Evolutionary conservation across 2,797 vertebrate genomes (phyloP).

Genomic region (Delichon dasypus): DNA sequence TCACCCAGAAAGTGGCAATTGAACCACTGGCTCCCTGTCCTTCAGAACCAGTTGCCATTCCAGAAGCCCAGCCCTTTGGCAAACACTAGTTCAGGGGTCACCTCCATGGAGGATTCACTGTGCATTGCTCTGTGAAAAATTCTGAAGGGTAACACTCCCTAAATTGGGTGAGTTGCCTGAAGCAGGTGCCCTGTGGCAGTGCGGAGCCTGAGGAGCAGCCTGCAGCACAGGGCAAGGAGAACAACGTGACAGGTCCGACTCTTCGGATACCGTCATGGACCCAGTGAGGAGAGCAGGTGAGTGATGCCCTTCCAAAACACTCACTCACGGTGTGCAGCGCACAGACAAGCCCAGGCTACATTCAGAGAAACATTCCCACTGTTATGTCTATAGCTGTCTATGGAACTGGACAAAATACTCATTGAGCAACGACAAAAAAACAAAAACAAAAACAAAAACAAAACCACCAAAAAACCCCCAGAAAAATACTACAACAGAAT

Average conservation of each 20-base stretch:
- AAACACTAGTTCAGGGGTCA: not conserved
- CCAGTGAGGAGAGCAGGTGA: not conserved
- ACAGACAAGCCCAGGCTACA: not conserved
- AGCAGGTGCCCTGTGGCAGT: not conserved
- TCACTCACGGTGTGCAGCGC: not conserved
- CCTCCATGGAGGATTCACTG: not conserved
- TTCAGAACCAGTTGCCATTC: not conserved
- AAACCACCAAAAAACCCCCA: no score
- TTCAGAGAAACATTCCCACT: not conserved
- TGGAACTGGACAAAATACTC: not conserved
- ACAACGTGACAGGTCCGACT: fast-evolving
- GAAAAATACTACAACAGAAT: not conserved
- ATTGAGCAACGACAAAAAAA: not conserved
- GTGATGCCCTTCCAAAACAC: not conserved
- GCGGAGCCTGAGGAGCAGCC: not conserved
- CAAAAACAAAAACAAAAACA: no score
- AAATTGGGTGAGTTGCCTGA: not conserved
- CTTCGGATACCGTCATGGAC: fast-evolving
- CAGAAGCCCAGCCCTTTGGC: not conserved
- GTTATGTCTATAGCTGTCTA: not conserved
- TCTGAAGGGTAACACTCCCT: not conserved
- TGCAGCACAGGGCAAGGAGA: not conserved
- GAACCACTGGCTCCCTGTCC: not conserved
- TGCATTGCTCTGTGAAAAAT: not conserved
- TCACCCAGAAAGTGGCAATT: not conserved